Conservation (phyloP, 2,113 vertebrate genomes). For the Mus spicilegus region DNA sequence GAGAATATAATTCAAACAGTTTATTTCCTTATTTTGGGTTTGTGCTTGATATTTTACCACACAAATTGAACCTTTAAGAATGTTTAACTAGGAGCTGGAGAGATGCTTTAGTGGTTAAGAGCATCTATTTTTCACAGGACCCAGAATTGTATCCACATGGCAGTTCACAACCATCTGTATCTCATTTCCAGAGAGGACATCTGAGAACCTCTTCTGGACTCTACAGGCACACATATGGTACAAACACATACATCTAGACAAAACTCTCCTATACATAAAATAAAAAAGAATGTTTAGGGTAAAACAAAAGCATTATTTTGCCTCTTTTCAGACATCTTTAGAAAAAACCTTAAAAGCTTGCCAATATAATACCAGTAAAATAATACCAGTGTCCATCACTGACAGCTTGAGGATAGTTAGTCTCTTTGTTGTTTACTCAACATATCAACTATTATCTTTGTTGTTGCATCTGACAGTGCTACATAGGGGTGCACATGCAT, state of each 20-base stretch:
- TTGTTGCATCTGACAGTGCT: not conserved
- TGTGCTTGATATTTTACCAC: not conserved
- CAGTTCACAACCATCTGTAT: not conserved
- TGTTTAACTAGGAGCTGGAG: not conserved
- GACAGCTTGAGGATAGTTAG: not conserved
- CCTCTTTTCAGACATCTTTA: not conserved
- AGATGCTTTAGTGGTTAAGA: not conserved
- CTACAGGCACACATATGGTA: not conserved
- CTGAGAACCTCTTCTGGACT: not conserved
- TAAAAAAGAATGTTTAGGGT: not conserved
- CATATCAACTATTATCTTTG: not conserved
- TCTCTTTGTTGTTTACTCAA: not conserved
- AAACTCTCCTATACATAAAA: not conserved
- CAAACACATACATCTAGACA: not conserved
- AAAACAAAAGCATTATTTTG: not conserved
- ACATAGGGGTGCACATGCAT: fast-evolving
- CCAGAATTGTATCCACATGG: not conserved
- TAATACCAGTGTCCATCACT: not conserved
- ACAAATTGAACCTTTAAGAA: not conserved
- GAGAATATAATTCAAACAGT: not conserved
- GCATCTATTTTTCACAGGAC: not conserved
- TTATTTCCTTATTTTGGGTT: not conserved
- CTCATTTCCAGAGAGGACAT: not conserved
- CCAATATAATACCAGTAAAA: not conserved
- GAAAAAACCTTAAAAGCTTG: too few relatives aligned